A percentile compares a stretch with the other conserved stretches of the same genome.
Conservation (phyloP, 2,797 vertebrate species). For the Schizopygopsis pylzovi region DNA sequence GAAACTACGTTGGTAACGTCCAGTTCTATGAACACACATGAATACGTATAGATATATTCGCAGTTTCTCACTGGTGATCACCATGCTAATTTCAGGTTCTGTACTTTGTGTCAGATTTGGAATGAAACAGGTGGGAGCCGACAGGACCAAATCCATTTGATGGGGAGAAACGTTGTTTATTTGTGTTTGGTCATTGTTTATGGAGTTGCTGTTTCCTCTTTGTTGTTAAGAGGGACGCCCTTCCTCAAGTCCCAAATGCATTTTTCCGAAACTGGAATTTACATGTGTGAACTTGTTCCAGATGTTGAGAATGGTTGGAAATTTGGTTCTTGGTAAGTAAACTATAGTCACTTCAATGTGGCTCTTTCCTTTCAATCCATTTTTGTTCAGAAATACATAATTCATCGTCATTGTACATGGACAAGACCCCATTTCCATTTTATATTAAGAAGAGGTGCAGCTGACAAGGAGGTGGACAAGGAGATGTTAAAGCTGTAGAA, state of each 20-base stretch:
- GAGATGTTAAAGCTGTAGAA: constrained; percentile 31
- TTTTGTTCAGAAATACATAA: constrained; percentile 21
- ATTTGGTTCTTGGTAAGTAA: constrained; percentile 14
- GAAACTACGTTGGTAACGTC: not conserved
- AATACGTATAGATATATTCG: constrained; percentile 9
- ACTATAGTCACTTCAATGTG: not conserved
- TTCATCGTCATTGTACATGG: not conserved
- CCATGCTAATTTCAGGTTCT: constrained; percentile 30
- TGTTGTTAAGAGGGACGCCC: not conserved
- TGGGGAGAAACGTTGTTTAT: not conserved
- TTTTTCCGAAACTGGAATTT: constrained; percentile 60
- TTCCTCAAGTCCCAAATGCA: not conserved
- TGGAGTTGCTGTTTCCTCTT: not conserved
- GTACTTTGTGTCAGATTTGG: constrained; percentile 10
- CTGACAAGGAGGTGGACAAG: constrained; percentile 30
- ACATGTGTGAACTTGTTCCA: not conserved
- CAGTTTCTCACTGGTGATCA: constrained; percentile 8
- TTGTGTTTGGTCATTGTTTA: not conserved
- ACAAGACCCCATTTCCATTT: not conserved
- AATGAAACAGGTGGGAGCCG: not conserved
- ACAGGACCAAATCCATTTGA: not conserved
- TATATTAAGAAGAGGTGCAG: not conserved
- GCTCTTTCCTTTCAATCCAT: not conserved
- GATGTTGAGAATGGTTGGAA: constrained; percentile 18
- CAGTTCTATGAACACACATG: constrained; percentile 4